A percentile compares a stretch with the other conserved stretches of the same genome.
phyloP scores from a whole-genome alignment of 2,888 invertebrate species.

The Pecten maximus region DNA sequence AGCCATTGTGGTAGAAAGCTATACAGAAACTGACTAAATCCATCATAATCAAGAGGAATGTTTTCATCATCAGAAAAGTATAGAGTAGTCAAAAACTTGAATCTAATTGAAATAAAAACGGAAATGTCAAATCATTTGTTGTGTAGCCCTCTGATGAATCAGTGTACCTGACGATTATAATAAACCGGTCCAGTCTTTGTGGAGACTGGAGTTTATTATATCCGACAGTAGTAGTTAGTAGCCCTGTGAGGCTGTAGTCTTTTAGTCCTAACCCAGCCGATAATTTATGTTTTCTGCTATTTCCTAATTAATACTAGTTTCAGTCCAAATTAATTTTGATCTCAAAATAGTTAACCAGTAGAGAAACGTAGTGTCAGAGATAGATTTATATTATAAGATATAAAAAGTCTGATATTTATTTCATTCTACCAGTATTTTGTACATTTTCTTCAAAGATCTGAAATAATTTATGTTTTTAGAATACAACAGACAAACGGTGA shows the following conservation, averaged over 20 bases:
- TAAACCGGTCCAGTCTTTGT: not conserved
- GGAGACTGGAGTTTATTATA: not conserved
- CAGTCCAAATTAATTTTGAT: conserved; percentile 16
- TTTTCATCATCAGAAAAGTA: no score
- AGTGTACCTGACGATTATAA: not conserved
- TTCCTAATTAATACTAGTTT: conserved; percentile 9
- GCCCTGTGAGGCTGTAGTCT: not conserved
- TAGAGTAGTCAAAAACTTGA: not conserved
- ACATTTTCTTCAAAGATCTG: conserved; percentile 22
- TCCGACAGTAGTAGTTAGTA: not conserved
- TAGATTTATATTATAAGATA: conserved; percentile 29
- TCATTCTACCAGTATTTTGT: conserved; percentile 31
- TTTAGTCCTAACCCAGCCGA: not conserved
- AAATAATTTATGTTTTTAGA: conserved; percentile 31
- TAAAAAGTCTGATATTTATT: conserved; percentile 31
- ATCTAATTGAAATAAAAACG: not conserved
- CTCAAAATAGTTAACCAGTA: conserved; percentile 32
- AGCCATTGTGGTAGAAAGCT: no score
- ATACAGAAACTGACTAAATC: no score
- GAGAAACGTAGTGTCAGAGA: conserved; percentile 2
- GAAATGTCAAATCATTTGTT: not conserved
- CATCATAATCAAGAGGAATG: no score
- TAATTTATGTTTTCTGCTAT: not conserved
- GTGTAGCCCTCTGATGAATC: not conserved
- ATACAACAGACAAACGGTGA: conserved; percentile 4